Conservation (phyloP, 2,888 invertebrate species). For the Eupithecia subfuscata region DNA sequence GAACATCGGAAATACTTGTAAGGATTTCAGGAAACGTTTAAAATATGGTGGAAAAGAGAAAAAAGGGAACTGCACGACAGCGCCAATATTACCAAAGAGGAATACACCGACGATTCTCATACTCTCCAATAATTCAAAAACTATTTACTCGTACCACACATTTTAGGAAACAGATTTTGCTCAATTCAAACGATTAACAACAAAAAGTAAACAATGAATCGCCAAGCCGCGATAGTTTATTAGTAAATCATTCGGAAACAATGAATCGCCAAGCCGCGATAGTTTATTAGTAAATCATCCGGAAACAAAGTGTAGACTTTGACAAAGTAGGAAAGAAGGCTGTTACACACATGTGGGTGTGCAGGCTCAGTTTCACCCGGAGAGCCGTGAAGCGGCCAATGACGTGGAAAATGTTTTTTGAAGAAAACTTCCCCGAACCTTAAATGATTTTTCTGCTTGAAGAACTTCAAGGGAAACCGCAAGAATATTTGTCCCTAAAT, state of each 20-base stretch:
- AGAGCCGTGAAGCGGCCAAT: slow-evolving; percentile 45
- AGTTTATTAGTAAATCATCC: not conserved
- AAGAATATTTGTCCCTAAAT: slow-evolving; percentile 29
- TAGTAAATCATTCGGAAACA: slow-evolving; percentile 9
- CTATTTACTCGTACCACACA: not conserved
- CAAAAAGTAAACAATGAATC: not conserved
- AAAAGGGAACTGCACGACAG: not conserved
- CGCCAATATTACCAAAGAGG: not conserved
- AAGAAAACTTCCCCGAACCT: slow-evolving; percentile 50
- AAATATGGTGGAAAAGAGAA: not conserved
- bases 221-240: not conserved
- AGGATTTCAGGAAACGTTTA: not conserved
- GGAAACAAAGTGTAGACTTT: slow-evolving; percentile 25
- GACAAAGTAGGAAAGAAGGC: slow-evolving; percentile 37
- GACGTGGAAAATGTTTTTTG: slow-evolving; percentile 56
- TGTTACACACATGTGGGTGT: slow-evolving; percentile 31
- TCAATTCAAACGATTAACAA: not conserved
- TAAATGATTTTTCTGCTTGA: slow-evolving; percentile 55
- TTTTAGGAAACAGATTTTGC: not conserved
- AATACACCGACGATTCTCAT: not conserved
- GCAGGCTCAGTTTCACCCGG: slow-evolving; percentile 36
- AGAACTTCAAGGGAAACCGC: slow-evolving; percentile 45
- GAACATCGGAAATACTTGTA: not conserved
- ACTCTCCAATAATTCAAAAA: not conserved
- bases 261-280: not conserved